Base-by-base conservation (phyloP, 2,797 vertebrate species). In the Cheracebus regulus region DNA sequence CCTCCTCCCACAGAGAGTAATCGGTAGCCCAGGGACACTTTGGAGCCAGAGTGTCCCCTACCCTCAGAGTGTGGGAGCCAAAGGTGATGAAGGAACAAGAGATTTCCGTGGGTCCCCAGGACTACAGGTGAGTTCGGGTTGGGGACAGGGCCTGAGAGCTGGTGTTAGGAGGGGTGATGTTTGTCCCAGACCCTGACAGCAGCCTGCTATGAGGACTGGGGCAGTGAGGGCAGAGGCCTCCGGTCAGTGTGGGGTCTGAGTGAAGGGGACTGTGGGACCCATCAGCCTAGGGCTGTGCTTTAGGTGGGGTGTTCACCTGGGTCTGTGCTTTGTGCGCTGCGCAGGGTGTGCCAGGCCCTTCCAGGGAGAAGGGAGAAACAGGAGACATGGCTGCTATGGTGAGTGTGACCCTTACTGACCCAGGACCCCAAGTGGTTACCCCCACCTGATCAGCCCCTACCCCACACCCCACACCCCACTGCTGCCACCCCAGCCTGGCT, bases 31-130 rank as follows among this genome's bases (percentile, higher is more conserved):
- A 41, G 41, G 41, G 41, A 41, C 41, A 41, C 41, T 41, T 41
- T 41, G 41, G 41, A 41, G 41, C 41, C 41, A 41, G 41, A 41
- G 41, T 41, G 41, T 41, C 41, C 41, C 41, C 41, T 41, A 41
- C 41, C 41, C 41, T 41, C 41, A 41, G 41, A 41, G 41, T 30
- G 4, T 48, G 88, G 99, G 99, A 87, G 97, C 99, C 80, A 99
- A 99, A 98, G 99, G 99, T 72, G 99, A 99, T 1, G 99, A 99
- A 94, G 99, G 99, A 86, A 98, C 99, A 0, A 98, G 99, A 98
- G 99, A 99, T 67, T 99, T 99, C 98, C 99, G 99, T 5, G 99
- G 99, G 15, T 99, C 99, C 8, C 99, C 99, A 0, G 99, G 99
- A 88, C 99, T 99, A 9, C 99, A 99, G 99, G 99, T 99, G 61